Evolutionary conservation across 2,888 invertebrate species (phyloP), one percentile per base, ranked within the genome.

Genomic region (Podotricha telesiphe): DNA sequence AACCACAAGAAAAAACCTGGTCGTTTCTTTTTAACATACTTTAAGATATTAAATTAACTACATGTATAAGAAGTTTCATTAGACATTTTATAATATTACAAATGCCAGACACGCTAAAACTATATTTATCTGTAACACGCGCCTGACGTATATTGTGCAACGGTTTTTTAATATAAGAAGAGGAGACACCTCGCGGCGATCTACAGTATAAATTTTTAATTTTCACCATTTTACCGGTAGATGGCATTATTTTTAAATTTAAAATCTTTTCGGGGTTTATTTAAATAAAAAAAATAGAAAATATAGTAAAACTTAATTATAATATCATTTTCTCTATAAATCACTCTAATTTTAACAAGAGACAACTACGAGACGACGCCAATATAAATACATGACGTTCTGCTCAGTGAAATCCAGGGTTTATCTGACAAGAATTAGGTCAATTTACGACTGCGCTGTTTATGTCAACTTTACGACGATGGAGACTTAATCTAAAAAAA

Each of bases 151-250:
- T 68, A 67, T 71, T 73, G 68, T 65, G 72, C 64, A 73, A 73
- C 47, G 63, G 19, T n/a, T 55, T 45, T 40, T 47, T 40, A 53
- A 40, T 42, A 65, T 61, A 15, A 28, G 8, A 19, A 10, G 15
- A 51, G 55, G 48, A 50, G 71, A 76, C 82, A 80, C 82, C 87
- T 87, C 50, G 75, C 74, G 85, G 76, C 63, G 74, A 78, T 75
- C 72, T 70, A 67, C 19, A 45, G 77, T 79, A 82, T 77, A 79
- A 70, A 51, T 62, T 47, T 53, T 20, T n/a, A 6, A 56, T 67
- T 65, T 73, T 78, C 68, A 61, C 50, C 28, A 37, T 40, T 53
- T n/a, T 40, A 56, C 50, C 50, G 62, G 76, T 79, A 88, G 88
- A 85, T 86, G 87, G 85, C 88, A 86, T 74, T 80, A 70, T 13